Evolutionary conservation across 2,113 vertebrate species (phyloP).

Genomic region (Rostratula benghalensis): DNA sequence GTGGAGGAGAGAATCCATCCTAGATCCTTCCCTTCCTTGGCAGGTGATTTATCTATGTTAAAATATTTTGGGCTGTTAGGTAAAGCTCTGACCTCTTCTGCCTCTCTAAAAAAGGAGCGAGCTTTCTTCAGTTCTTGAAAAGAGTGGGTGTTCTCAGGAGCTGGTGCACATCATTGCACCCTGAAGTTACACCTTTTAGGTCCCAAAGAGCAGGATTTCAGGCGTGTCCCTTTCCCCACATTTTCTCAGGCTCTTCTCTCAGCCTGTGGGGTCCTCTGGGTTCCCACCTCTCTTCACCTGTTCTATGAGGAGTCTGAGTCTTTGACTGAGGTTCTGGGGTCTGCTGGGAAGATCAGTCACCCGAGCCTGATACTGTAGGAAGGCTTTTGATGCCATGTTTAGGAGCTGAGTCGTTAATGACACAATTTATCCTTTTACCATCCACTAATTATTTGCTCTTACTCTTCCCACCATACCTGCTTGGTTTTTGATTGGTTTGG

Average conservation of each 20-base stretch:
- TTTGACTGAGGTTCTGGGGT: not conserved
- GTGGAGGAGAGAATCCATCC: not conserved
- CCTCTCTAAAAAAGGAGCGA: not conserved
- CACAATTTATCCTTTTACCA: not conserved
- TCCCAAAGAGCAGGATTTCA: not conserved
- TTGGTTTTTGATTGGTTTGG: not conserved
- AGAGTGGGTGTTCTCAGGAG: not conserved
- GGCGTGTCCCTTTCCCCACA: fast-evolving
- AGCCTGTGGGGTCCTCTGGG: not conserved
- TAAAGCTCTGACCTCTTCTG: not conserved
- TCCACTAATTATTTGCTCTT: not conserved
- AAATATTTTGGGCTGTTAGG: fast-evolving
- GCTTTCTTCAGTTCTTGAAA: not conserved
- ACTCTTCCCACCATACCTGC: not conserved
- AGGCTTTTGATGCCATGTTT: not conserved
- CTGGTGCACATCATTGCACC: not conserved
- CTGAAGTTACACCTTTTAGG: not conserved
- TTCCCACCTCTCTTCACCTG: not conserved
- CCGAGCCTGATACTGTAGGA: not conserved
- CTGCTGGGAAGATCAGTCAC: not conserved
- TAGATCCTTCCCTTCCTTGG: not conserved
- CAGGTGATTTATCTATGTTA: not conserved
- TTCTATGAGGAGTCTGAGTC: not conserved
- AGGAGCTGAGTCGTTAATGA: not conserved
- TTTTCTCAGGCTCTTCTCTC: not conserved